A percentile compares a stretch with the other conserved stretches of the same genome.
These are phyloP conservation scores for Tachysurus fulvidraco DNA, from an alignment of 2,113 vertebrate genomes.

Conservation along the genomic window DNA sequence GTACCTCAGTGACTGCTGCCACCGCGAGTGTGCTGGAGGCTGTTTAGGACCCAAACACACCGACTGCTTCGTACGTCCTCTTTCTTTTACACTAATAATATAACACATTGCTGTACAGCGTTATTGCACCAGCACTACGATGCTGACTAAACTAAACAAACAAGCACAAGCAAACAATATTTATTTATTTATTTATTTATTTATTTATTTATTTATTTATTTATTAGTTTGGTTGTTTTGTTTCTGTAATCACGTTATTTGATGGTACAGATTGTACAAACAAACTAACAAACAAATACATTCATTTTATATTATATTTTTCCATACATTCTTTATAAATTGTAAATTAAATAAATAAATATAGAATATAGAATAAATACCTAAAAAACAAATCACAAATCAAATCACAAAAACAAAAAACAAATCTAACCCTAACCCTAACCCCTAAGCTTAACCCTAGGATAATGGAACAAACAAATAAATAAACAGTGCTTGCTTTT, in stretches of 20 bases:
- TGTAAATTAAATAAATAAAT: neutral
- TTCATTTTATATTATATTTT: too few relatives aligned
- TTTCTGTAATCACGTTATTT: neutral
- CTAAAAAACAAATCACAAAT: too few relatives aligned
- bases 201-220: neutral
- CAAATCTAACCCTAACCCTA: too few relatives aligned
- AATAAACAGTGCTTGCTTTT: neutral
- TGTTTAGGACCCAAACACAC: conserved; percentile 95
- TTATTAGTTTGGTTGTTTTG: neutral
- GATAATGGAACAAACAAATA: too few relatives aligned
- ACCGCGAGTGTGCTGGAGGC: conserved; percentile 93
- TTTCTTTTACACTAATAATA: neutral
- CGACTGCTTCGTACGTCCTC: conserved; percentile 89
- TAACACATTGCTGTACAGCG: neutral
- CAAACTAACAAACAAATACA: neutral
- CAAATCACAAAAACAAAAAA: too few relatives aligned
- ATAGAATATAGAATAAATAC: neutral
- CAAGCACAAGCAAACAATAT: neutral
- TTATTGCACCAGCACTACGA: neutral
- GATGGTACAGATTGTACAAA: neutral
- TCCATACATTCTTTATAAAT: too few relatives aligned
- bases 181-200: neutral
- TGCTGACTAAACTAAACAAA: neutral
- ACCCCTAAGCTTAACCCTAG: too few relatives aligned
- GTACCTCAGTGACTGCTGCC: conserved; percentile 95